phyloP scores from a whole-genome alignment of 2,113 vertebrate species.

The Trichechus manatus region DNA sequence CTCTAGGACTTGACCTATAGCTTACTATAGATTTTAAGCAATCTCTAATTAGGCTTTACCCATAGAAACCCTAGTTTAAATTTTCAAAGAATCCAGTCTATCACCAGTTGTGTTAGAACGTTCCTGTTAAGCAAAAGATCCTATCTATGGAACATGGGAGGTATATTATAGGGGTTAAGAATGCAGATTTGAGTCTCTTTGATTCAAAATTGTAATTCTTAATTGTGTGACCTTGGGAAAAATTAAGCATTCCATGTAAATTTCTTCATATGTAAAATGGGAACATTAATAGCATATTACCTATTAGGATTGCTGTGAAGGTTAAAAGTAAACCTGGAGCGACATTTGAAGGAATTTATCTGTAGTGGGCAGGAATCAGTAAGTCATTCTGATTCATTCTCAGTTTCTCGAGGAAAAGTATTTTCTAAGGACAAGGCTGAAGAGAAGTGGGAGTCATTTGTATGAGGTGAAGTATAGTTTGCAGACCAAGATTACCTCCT shows the following conservation, averaged over 20 bases:
- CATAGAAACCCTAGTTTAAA: background rate
- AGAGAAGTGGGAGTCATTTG: conserved; percentile 65
- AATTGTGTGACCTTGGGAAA: background rate
- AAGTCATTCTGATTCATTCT: conserved; percentile 78
- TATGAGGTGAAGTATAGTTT: background rate
- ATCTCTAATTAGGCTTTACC: background rate
- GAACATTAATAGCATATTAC: background rate
- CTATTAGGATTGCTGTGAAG: background rate
- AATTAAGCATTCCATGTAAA: background rate
- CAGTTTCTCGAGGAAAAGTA: conserved; percentile 65
- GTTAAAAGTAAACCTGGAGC: conserved; percentile 55
- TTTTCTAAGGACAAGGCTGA: conserved; percentile 68
- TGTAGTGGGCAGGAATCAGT: conserved; percentile 71
- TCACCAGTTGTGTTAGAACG: background rate
- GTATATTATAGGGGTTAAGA: background rate
- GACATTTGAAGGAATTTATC: conserved; percentile 74
- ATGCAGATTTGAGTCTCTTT: background rate
- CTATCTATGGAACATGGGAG: background rate
- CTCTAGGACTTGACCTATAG: background rate
- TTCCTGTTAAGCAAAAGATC: background rate
- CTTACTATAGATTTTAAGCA: background rate
- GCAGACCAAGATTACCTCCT: conserved; percentile 30
- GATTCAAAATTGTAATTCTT: background rate
- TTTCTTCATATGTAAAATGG: background rate
- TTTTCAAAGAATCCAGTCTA: background rate